Base-by-base conservation (phyloP, 2,888 invertebrate genomes). In the Drosophila leonis region DNA sequence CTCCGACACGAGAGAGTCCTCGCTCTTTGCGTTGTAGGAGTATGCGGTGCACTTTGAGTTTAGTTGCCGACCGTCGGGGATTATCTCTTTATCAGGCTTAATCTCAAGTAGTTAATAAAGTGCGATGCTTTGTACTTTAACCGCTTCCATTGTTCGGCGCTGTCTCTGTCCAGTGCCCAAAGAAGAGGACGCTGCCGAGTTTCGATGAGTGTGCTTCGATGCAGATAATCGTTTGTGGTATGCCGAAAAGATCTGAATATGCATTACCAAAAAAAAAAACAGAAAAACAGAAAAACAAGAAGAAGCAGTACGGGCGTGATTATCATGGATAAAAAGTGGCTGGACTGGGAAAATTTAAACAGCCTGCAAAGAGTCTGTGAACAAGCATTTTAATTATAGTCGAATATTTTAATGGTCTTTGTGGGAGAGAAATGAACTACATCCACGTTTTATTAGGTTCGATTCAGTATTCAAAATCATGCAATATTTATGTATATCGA, bases 31-130 rank as follows among this genome's bases (percentile, higher is more conserved):
- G 27, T 54, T 70, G 85, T 79, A 80, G 77, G 73, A 85, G 83
- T 84, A 60, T 59, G 78, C 70, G 81, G 78, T 75, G 75, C 82
- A 75, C 78, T 85, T 83, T 75, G 77, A 79, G 75, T 75, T 75
- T 69, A 73, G 79, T 79, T 74, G 82, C 90, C 88, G 88, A 79
- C 85, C 82, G 76, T 74, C 71, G 65, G 68, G 83, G 91, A 91
- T 91, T 92, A 91, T 90, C 92, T 91, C 86, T 88, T 91, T 91
- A 91, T 91, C 91, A 90, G 92, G 75, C 84, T 80, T 91, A 91
- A 91, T 91, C 91, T 91, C 92, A 91, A 91, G 92, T 91, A 92
- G 90, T 91, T 92, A 91, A 92, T 91, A 92, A 91, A 92, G 92
- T 91, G 91, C 91, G 82, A 88, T 85, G 86, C 89, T 91, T 91